These are phyloP conservation scores for Scaptomyza montana DNA, from an alignment of 1,140 invertebrate species.

Conservation along the genomic window DNA sequence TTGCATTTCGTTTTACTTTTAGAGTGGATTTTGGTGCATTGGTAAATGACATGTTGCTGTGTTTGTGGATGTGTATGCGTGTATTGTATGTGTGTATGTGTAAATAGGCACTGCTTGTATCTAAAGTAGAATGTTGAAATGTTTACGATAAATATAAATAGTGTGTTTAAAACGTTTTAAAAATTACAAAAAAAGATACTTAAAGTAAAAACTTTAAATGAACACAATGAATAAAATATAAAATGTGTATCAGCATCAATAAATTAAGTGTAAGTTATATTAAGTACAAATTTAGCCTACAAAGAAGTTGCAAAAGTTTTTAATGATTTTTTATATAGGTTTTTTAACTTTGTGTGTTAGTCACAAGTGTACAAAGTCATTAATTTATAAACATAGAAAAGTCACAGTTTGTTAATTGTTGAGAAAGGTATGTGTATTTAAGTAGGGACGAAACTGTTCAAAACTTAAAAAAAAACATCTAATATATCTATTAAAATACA, in stretches of 20 bases:
- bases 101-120: slow-evolving; percentile 66
- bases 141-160: slow-evolving; percentile 16
- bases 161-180: slow-evolving; percentile 24
- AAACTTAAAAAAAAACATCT: slow-evolving; percentile 4
- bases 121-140: slow-evolving; percentile 52
- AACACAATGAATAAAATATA: slow-evolving; percentile 36
- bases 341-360: slow-evolving; percentile 46
- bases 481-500: background rate
- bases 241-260: slow-evolving; percentile 34
- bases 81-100: slow-evolving; percentile 41
- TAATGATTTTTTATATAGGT: slow-evolving; percentile 16
- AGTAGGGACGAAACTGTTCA: slow-evolving; percentile 26
- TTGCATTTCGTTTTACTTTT: slow-evolving; percentile 49
- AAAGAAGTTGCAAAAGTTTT: slow-evolving; percentile 30
- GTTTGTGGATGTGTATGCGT: slow-evolving; percentile 18
- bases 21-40: slow-evolving; percentile 58
- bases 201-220: slow-evolving; percentile 9
- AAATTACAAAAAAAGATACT: slow-evolving; percentile 16
- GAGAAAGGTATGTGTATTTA: slow-evolving; percentile 23
- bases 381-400: slow-evolving; percentile 36
- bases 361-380: slow-evolving; percentile 41
- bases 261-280: slow-evolving; percentile 44
- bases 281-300: slow-evolving; percentile 36
- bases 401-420: slow-evolving; percentile 29
- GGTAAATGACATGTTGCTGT: slow-evolving; percentile 22